Evolutionary conservation across 1,140 invertebrate genomes (phyloP).

Genomic region (Drosophila dunni): DNA sequence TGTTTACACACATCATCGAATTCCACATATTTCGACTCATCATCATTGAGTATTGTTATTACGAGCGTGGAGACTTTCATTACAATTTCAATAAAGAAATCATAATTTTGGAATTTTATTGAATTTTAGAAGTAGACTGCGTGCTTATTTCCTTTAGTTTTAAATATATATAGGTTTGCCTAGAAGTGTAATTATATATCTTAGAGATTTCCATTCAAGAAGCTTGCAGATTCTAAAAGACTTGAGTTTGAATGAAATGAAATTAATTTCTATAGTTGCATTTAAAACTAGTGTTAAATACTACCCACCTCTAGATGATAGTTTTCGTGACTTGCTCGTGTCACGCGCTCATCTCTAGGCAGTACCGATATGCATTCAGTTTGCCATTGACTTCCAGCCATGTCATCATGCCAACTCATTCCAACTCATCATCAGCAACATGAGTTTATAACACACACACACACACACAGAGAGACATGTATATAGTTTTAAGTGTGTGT

Average conservation of each 20-base stretch:
- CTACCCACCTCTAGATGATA: too few relatives aligned
- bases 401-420: constrained; percentile 43
- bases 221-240: too few relatives aligned
- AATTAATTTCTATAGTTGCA: too few relatives aligned
- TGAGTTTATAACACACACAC: constrained; percentile 26
- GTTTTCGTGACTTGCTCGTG: constrained; percentile 12
- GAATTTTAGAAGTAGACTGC: background rate
- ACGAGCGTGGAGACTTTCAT: background rate
- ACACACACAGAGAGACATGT: constrained; percentile 33
- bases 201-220: too few relatives aligned
- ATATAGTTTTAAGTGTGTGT: constrained; percentile 7
- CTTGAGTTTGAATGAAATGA: too few relatives aligned
- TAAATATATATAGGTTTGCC: too few relatives aligned
- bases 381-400: constrained; percentile 68
- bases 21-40: constrained; percentile 6
- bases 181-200: too few relatives aligned
- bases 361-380: constrained; percentile 30
- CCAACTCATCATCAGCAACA: constrained; percentile 53
- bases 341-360: constrained; percentile 52
- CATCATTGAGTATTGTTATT: background rate
- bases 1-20: constrained; percentile 17
- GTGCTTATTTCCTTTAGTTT: background rate
- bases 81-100: background rate
- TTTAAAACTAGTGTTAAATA: too few relatives aligned
- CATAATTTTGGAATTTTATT: background rate